Evolutionary conservation across 2,888 invertebrate genomes (phyloP).

Genomic region (Homarus gammarus): DNA sequence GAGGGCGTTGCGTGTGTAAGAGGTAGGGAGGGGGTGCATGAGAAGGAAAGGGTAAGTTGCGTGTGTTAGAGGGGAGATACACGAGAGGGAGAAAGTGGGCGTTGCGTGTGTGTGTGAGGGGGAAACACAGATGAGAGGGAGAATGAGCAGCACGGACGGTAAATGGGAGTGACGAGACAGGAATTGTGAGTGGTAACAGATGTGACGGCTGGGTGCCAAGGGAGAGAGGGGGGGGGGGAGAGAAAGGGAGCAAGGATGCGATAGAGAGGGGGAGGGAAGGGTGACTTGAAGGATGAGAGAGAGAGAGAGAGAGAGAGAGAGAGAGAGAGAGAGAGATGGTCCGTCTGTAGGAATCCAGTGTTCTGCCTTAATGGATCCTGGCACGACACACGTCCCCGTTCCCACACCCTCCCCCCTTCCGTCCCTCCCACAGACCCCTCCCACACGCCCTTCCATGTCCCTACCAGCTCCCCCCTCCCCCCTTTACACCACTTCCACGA

Average conservation of each 20-base stretch:
- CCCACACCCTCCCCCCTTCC: no score
- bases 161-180: background rate
- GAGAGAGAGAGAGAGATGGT: background rate
- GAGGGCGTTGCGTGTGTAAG: no score
- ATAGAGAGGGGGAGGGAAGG: background rate
- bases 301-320: slow-evolving; percentile 2
- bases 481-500: background rate
- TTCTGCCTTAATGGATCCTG: slow-evolving; percentile 38
- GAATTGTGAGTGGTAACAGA: background rate
- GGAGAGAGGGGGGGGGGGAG: background rate
- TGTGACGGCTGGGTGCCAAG: background rate
- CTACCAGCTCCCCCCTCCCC: background rate
- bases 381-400: slow-evolving; percentile 32
- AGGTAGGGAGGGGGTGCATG: no score
- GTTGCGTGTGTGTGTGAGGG: background rate
- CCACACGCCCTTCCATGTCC: background rate
- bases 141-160: background rate
- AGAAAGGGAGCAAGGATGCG: background rate
- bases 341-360: slow-evolving; percentile 25
- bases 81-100: no score
- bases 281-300: background rate
- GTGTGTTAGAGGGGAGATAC: no score
- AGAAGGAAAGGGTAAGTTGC: no score
- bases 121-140: background rate
- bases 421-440: background rate